Percentiles rank a stretch among this genome's conserved stretches.
These are phyloP conservation scores for Cephus nigrinus DNA, from an alignment of 2,888 invertebrate genomes.

Conservation along the genomic window DNA sequence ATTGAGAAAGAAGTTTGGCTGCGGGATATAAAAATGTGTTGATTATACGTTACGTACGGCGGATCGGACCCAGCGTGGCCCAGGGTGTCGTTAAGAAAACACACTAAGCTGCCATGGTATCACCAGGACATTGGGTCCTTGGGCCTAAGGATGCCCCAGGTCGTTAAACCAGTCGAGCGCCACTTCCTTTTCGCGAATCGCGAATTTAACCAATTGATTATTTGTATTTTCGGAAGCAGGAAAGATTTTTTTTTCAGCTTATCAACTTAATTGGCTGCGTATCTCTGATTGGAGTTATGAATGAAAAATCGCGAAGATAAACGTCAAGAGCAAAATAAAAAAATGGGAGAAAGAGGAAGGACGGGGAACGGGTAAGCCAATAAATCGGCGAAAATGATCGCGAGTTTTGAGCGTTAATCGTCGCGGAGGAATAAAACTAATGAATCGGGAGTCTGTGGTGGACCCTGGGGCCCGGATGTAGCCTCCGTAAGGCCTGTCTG, in stretches of 20 bases:
- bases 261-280: neutral
- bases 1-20: conserved; percentile 61
- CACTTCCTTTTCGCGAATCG: neutral
- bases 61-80: conserved; percentile 26
- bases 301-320: neutral
- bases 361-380: neutral
- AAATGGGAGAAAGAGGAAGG: neutral
- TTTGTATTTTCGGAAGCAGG: neutral
- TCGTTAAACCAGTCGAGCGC: conserved; percentile 4
- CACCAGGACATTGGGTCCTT: neutral
- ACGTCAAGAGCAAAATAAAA: neutral
- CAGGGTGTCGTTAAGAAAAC: conserved; percentile 59
- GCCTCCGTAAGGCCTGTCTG: conserved; percentile 47
- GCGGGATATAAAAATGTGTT: conserved; percentile 65
- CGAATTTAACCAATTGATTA: neutral
- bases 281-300: neutral
- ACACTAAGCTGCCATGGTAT: conserved; percentile 30
- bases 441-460: conserved; percentile 49
- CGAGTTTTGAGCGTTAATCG: conserved; percentile 16
- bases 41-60: conserved; percentile 61
- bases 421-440: conserved; percentile 42
- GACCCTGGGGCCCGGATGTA: conserved; percentile 59
- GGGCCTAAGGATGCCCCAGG: neutral
- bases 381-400: conserved; percentile 14
- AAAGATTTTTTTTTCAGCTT: neutral